Percentiles rank a stretch among this genome's conserved stretches.
These are phyloP conservation scores for Cactoblastis cactorum DNA, from an alignment of 2,888 invertebrate genomes.

Conservation along the genomic window DNA sequence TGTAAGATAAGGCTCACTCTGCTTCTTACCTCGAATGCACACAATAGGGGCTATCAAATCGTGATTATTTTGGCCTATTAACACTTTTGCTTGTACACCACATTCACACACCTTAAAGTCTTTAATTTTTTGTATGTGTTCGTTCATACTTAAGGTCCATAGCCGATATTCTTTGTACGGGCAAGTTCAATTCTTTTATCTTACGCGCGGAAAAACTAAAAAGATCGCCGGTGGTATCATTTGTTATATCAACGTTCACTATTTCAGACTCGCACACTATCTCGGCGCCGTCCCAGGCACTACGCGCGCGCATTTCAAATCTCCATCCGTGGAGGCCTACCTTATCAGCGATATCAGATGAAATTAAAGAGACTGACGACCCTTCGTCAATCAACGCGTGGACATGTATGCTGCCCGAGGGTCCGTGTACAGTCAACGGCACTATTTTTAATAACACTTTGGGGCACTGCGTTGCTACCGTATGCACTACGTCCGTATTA, in stretches of 20 bases:
- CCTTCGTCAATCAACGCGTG: conserved; percentile 21
- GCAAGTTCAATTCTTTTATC: conserved; percentile 7
- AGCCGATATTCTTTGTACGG: background rate
- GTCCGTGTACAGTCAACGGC: conserved; percentile 20
- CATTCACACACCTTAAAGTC: background rate
- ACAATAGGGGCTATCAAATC: background rate
- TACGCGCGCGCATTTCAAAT: conserved; percentile 11
- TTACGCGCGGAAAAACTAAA: conserved; percentile 6
- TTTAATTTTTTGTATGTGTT: background rate
- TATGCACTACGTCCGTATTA: background rate
- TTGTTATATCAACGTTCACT: conserved; percentile 8
- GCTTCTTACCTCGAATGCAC: background rate
- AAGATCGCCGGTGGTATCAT: background rate
- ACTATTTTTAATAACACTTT: conserved; percentile 21
- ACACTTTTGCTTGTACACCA: background rate
- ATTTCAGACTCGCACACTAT: conserved; percentile 7
- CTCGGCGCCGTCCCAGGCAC: conserved; percentile 13
- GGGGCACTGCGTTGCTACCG: conserved; percentile 6
- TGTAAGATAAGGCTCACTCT: background rate
- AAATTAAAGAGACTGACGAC: conserved; percentile 19
- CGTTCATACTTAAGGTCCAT: background rate
- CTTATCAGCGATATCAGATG: conserved; percentile 14
- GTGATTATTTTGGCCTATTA: background rate
- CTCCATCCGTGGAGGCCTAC: conserved; percentile 15
- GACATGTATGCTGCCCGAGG: conserved; percentile 13